A percentile compares a stretch with the other conserved stretches of the same genome.
Conservation (phyloP, 92 coral and sea anemone species). For the Micromussa lordhowensis region DNA sequence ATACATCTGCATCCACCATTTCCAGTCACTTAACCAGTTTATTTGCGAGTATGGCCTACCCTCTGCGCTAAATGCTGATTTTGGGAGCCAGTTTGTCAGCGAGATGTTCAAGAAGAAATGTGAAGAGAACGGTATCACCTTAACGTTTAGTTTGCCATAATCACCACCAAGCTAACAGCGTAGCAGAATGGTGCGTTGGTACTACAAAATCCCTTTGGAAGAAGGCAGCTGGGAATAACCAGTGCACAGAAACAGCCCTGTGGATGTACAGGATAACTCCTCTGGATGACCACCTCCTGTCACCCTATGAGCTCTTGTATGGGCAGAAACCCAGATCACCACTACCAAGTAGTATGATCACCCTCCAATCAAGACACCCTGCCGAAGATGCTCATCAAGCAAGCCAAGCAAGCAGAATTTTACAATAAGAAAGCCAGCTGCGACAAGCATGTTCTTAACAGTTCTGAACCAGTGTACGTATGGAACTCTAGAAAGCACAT, state of each 20-base stretch:
- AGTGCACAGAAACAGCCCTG: conserved; percentile 67
- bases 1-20: conserved; percentile 61
- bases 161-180: conserved; percentile 60
- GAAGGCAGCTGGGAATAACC: conserved; percentile 61
- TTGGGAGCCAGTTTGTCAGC: conserved; percentile 57
- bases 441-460: too few species aligned
- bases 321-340: conserved; percentile 65
- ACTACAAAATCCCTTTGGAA: too few species aligned
- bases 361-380: conserved; percentile 48
- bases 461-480: too few species aligned
- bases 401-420: conserved; percentile 64
- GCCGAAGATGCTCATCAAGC: conserved; percentile 54
- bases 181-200: conserved; percentile 59
- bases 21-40: conserved; percentile 58
- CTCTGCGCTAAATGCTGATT: conserved; percentile 40
- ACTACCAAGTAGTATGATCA: conserved; percentile 18
- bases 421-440: too few species aligned
- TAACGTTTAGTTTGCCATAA: conserved; percentile 57
- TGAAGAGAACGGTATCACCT: too few species aligned
- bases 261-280: too few species aligned
- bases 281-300: conserved; percentile 19
- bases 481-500: too few species aligned
- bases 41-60: conserved; percentile 64
- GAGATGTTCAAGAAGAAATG: conserved; percentile 48
- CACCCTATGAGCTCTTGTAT: conserved; percentile 57